Conservation (phyloP, 2,797 vertebrate species). For the Denticeps clupeoides region DNA sequence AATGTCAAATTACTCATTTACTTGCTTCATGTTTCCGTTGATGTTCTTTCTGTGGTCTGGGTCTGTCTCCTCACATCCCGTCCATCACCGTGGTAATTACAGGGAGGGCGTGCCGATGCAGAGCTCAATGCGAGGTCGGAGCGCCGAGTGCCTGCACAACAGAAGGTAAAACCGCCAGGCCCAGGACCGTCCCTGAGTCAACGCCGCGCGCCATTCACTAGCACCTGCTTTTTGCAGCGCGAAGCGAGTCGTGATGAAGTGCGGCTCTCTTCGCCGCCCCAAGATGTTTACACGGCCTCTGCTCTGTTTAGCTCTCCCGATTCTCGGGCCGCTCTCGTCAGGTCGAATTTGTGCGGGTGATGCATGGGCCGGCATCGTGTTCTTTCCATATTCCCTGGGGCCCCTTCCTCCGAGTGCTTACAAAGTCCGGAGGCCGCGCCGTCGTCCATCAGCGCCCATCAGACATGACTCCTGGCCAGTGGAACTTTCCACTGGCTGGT, state of each 20-base stretch:
- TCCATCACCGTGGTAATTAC: constrained; percentile 84
- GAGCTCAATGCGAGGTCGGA: constrained; percentile 95
- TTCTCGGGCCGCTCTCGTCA: neutral
- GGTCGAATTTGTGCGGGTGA: neutral
- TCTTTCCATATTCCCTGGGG: constrained; percentile 6
- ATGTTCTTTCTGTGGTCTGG: constrained; percentile 25
- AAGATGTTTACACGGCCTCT: neutral
- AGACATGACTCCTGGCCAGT: constrained; percentile 14
- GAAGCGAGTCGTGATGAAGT: neutral
- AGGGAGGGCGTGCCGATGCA: constrained; percentile 98
- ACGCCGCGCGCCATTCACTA: too few species aligned
- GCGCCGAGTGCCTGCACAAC: constrained; percentile 93
- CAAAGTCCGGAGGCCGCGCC: too few species aligned
- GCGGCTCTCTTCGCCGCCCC: constrained; percentile 1
- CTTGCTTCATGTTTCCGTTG: constrained; percentile 51
- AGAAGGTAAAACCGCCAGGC: constrained; percentile 73
- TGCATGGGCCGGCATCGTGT: neutral
- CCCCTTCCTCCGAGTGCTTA: constrained; percentile 7
- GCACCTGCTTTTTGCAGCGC: neutral
- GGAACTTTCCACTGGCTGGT: constrained; percentile 27
- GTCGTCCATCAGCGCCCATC: constrained; percentile 2
- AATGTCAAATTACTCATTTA: too few species aligned
- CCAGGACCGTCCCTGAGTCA: too few species aligned
- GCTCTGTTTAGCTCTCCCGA: neutral
- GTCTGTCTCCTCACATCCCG: constrained; percentile 75